Percentiles rank a stretch among this genome's conserved stretches.
phyloP scores from a whole-genome alignment of 2,113 vertebrate genomes.

The Myanophis thanlyinensis region DNA sequence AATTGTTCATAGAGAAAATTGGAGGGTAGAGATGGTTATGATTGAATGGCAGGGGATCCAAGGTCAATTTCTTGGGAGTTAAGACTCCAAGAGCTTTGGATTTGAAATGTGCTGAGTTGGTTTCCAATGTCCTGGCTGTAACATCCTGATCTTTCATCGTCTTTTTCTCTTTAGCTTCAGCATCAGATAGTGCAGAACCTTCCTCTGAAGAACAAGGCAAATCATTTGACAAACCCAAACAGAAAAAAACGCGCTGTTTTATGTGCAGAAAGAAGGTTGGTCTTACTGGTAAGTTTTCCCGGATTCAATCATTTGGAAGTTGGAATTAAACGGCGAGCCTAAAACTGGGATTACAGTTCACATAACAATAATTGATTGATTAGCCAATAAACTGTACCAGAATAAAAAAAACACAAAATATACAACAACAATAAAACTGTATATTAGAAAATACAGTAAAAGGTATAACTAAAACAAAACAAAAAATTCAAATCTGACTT shows the following conservation, averaged over 20 bases:
- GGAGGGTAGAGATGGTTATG: not conserved
- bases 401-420: no score
- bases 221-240: slow-evolving; percentile 80
- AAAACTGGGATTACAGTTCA: not conserved
- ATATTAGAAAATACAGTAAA: no score
- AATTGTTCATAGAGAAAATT: not conserved
- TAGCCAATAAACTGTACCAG: no score
- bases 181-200: slow-evolving; percentile 71
- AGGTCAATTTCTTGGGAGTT: not conserved
- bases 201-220: slow-evolving; percentile 76
- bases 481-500: no score
- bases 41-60: not conserved
- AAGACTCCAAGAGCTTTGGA: not conserved
- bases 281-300: slow-evolving; percentile 79
- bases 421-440: no score
- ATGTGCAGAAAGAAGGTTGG: slow-evolving; percentile 90
- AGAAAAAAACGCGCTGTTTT: slow-evolving; percentile 88
- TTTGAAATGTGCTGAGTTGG: not conserved
- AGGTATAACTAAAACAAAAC: no score
- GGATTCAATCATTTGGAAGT: not conserved
- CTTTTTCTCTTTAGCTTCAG: slow-evolving; percentile 60
- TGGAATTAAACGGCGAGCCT: not conserved
- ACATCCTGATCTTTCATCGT: not conserved
- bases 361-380: no score
- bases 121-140: not conserved